phyloP scores from a whole-genome alignment of 2,888 invertebrate species.

The Ochlodes sylvanus region DNA sequence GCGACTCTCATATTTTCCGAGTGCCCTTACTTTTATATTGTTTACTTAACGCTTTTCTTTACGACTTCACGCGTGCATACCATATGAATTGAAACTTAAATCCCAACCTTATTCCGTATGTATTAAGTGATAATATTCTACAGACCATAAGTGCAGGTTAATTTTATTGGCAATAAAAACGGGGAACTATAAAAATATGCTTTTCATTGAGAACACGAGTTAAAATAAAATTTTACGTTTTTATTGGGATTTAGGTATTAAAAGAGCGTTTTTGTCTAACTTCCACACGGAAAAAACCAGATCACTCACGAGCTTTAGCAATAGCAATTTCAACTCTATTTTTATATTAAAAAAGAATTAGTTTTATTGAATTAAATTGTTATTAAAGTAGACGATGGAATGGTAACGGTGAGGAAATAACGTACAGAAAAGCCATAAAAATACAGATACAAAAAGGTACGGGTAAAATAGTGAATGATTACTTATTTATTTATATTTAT shows the following conservation, averaged over 20 bases:
- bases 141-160: slow-evolving; percentile 6
- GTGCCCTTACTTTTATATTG: slow-evolving; percentile 20
- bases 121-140: not conserved
- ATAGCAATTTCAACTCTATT: not conserved
- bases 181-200: slow-evolving; percentile 26
- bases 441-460: slow-evolving; percentile 39
- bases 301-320: not conserved
- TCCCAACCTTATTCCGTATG: slow-evolving; percentile 1
- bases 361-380: too few relatives aligned
- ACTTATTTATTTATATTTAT: slow-evolving; percentile 45
- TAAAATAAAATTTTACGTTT: slow-evolving; percentile 14
- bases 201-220: slow-evolving; percentile 17
- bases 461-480: slow-evolving; percentile 44
- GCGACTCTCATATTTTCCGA: slow-evolving; percentile 2
- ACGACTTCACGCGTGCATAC: slow-evolving; percentile 13
- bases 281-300: not conserved
- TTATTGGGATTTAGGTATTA: not conserved
- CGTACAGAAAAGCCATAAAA: slow-evolving; percentile 8
- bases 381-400: too few relatives aligned
- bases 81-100: not conserved
- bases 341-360: not conserved
- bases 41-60: slow-evolving; percentile 30
- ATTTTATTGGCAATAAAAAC: slow-evolving; percentile 29
- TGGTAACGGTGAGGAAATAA: not conserved
- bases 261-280: not conserved